Conservation (phyloP, 2,888 invertebrate genomes). For the Nezara viridula region DNA sequence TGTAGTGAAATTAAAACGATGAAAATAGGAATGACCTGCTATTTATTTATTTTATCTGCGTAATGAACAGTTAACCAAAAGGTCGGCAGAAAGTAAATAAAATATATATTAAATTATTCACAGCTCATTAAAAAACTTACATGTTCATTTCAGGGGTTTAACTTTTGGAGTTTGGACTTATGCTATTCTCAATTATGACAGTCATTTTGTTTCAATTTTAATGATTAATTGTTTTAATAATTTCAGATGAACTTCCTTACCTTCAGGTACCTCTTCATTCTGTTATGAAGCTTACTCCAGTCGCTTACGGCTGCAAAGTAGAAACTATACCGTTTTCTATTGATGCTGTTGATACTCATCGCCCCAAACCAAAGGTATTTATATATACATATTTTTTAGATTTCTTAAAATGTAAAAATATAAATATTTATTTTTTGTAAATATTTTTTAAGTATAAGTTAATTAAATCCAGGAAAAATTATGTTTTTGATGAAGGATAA, state of each 20-base stretch:
- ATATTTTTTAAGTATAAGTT: not conserved
- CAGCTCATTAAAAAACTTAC: too few species aligned
- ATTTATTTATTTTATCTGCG: too few species aligned
- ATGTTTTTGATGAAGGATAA: not conserved
- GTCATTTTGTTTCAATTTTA: not conserved
- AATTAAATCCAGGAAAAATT: not conserved
- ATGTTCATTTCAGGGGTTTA: too few species aligned
- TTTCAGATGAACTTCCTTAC: slow-evolving; percentile 88
- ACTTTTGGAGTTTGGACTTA: too few species aligned
- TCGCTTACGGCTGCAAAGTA: slow-evolving; percentile 97
- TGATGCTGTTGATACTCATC: slow-evolving; percentile 96
- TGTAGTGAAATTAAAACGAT: too few species aligned
- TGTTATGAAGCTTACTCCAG: slow-evolving; percentile 96
- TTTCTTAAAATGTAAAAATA: too few species aligned
- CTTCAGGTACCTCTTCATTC: slow-evolving; percentile 93
- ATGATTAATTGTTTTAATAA: slow-evolving; percentile 7
- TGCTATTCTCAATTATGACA: too few species aligned
- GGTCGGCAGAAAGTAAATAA: too few species aligned
- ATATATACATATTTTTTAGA: not conserved
- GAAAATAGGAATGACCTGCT: too few species aligned
- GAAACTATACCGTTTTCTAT: slow-evolving; percentile 93
- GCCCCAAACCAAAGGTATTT: slow-evolving; percentile 86
- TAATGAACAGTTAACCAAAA: too few species aligned
- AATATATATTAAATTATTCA: too few species aligned
- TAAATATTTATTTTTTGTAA: too few species aligned